Evolutionary conservation across 2,113 vertebrate species (phyloP).

Genomic region (Hyperoodon ampullatus): DNA sequence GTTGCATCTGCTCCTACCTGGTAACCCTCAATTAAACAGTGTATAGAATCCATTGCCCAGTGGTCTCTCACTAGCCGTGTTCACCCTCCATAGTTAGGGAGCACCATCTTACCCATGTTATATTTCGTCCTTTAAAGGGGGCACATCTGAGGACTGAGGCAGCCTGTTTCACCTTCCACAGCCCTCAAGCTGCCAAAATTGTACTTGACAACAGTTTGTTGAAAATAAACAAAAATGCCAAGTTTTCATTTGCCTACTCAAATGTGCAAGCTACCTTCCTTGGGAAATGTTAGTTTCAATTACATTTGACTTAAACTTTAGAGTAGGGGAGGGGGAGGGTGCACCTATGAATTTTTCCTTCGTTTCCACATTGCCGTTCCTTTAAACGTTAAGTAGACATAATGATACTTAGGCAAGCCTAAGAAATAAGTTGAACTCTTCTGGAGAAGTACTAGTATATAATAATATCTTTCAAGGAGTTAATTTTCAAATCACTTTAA

Average conservation of each 20-base stretch:
- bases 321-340: not conserved
- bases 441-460: not conserved
- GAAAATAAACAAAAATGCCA: not conserved
- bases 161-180: not conserved
- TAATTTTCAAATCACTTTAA: not conserved
- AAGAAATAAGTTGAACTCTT: not conserved
- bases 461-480: not conserved
- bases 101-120: no score
- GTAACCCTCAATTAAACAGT: fast-evolving
- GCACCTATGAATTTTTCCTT: not conserved
- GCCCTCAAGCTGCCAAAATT: not conserved
- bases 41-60: no score
- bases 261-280: not conserved
- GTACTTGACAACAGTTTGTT: not conserved
- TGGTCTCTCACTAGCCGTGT: not conserved
- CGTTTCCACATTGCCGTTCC: slow-evolving; percentile 41
- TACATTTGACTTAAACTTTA: not conserved
- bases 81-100: no score
- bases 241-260: not conserved
- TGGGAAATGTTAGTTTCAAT: not conserved
- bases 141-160: not conserved
- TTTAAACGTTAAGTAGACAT: not conserved
- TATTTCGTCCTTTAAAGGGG: not conserved
- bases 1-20: not conserved
- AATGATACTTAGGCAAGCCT: not conserved